These are phyloP conservation scores for Zophobas morio DNA, from an alignment of 1,140 invertebrate species.

Conservation along the genomic window DNA sequence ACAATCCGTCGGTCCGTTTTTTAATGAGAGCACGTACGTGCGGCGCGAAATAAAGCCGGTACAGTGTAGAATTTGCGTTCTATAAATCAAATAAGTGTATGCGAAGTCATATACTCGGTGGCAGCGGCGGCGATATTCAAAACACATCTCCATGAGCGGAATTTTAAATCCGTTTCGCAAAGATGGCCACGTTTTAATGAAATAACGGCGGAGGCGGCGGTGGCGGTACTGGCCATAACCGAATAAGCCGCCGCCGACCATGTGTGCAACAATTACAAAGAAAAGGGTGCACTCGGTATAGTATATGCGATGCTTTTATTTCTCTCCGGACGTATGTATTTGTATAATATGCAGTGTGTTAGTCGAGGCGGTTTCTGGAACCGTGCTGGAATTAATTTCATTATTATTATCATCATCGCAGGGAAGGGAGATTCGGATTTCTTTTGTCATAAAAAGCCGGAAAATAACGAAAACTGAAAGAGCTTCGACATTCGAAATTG, in stretches of 20 bases:
- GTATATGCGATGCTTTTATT: constrained; percentile 43
- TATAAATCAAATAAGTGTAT: constrained; percentile 65
- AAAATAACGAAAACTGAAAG: no score
- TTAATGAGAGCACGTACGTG: constrained; percentile 53
- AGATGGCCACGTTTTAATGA: constrained; percentile 63
- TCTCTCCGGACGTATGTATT: constrained; percentile 20
- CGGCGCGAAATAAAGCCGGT: constrained; percentile 37
- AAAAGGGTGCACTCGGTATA: constrained; percentile 52
- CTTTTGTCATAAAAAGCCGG: no score
- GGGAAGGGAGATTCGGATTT: no score
- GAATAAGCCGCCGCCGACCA: constrained; percentile 58
- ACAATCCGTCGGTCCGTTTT: constrained; percentile 44
- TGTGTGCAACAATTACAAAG: constrained; percentile 60
- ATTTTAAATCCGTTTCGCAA: constrained; percentile 64
- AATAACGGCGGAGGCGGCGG: constrained; percentile 55
- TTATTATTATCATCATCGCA: no score
- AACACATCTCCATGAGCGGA: constrained; percentile 61
- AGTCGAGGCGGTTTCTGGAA: no score
- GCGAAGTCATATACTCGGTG: constrained; percentile 59
- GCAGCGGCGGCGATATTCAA: constrained; percentile 58
- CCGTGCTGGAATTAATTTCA: no score
- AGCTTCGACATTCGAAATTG: no score
- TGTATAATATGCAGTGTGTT: neutral
- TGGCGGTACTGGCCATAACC: constrained; percentile 53
- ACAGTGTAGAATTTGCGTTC: constrained; percentile 54